A percentile compares a stretch with the other conserved stretches of the same genome.
These are phyloP conservation scores for Ramphastos sulfuratus DNA, from an alignment of 2,113 vertebrate species.

Conservation along the genomic window DNA sequence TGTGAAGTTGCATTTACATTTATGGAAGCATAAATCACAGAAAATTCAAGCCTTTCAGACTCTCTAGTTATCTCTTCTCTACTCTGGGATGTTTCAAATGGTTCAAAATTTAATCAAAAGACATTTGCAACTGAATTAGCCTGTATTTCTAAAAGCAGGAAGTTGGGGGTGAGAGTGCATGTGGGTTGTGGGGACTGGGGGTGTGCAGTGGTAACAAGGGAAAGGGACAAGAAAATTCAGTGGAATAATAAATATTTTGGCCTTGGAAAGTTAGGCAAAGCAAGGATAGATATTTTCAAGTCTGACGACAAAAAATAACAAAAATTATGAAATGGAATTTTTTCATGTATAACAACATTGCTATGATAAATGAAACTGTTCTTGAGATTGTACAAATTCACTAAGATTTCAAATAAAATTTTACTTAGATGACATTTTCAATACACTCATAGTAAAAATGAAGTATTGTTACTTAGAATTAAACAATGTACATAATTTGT, in stretches of 20 bases:
- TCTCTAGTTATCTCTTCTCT: background rate
- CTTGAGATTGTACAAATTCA: background rate
- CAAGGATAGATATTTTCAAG: background rate
- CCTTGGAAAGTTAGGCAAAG: background rate
- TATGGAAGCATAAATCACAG: background rate
- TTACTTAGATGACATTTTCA: background rate
- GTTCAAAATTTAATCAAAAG: background rate
- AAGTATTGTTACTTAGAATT: background rate
- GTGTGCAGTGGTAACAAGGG: too few species aligned
- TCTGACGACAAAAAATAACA: background rate
- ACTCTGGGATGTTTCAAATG: background rate
- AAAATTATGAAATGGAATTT: background rate
- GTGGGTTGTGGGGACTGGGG: fast-evolving
- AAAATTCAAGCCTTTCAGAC: background rate
- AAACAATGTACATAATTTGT: background rate
- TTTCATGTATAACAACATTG: background rate
- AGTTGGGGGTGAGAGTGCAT: too few species aligned
- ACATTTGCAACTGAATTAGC: background rate
- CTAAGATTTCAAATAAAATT: background rate
- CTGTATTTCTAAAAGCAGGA: background rate
- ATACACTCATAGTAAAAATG: background rate
- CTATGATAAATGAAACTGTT: background rate
- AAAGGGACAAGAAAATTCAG: background rate
- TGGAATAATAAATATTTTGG: background rate
- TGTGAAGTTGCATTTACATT: background rate